Percentiles rank a stretch among this genome's conserved stretches.
These are phyloP conservation scores for Cydia pomonella DNA, from an alignment of 1,140 invertebrate species.

Conservation along the genomic window DNA sequence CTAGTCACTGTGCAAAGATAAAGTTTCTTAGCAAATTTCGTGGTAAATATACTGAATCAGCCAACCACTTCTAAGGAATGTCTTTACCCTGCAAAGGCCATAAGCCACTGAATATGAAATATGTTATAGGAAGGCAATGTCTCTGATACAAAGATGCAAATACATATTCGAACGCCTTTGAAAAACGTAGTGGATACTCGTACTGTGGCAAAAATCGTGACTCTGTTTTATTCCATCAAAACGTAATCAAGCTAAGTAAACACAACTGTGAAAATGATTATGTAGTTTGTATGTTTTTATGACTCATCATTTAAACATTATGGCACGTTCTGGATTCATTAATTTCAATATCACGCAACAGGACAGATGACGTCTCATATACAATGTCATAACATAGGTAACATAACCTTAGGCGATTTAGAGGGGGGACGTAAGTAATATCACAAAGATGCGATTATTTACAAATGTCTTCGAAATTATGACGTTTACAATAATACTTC, in stretches of 20 bases:
- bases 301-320: background rate
- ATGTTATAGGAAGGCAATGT: too few species aligned
- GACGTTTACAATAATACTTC: too few species aligned
- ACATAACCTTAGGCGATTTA: too few species aligned
- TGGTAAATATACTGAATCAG: slow-evolving; percentile 19
- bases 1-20: slow-evolving; percentile 13
- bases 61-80: background rate
- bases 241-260: slow-evolving; percentile 12
- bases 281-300: background rate
- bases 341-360: slow-evolving; percentile 1
- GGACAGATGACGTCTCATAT: background rate
- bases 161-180: background rate
- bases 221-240: slow-evolving; percentile 9
- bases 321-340: background rate
- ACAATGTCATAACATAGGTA: background rate
- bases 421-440: too few species aligned
- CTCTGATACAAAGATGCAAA: background rate
- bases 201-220: background rate
- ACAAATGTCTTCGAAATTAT: too few species aligned
- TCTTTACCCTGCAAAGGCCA: background rate
- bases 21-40: slow-evolving; percentile 10
- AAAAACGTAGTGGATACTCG: background rate
- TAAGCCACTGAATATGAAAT: background rate
- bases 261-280: background rate
- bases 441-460: too few species aligned